A percentile compares a stretch with the other conserved stretches of the same genome.
Evolutionary conservation across 1,140 invertebrate species (phyloP).

Genomic region (Papilio dardanus): DNA sequence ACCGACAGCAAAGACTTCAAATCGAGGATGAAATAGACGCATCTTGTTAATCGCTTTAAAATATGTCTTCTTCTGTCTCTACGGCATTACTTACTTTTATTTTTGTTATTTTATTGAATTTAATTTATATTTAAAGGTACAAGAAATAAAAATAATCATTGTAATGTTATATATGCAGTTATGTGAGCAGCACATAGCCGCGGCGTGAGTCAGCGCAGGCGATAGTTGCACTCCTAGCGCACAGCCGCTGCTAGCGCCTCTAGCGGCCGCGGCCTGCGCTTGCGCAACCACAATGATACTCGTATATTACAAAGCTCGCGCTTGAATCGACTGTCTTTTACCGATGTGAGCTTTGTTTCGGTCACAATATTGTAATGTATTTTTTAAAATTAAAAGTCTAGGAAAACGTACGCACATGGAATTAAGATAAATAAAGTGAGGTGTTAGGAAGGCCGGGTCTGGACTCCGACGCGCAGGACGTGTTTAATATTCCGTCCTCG

Average conservation of each 20-base stretch:
- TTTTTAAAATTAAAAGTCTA: no score
- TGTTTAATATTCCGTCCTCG: not conserved
- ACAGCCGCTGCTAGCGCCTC: not conserved
- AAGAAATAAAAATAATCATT: not conserved
- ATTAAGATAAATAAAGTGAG: not conserved
- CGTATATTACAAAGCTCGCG: not conserved
- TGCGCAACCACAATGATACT: not conserved
- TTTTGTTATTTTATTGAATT: not conserved
- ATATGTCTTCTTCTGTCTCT: not conserved
- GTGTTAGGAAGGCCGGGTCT: not conserved
- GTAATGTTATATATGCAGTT: not conserved
- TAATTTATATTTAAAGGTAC: not conserved
- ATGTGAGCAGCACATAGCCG: conserved; percentile 2
- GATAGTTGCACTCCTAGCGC: conserved; percentile 4
- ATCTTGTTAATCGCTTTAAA: not conserved
- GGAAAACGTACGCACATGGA: no score
- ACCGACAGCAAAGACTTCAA: not conserved
- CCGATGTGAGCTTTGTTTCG: not conserved
- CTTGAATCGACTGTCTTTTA: not conserved
- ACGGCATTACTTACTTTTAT: no score
- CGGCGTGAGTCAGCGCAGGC: conserved; percentile 2
- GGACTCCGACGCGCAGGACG: not conserved
- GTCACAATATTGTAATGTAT: not conserved
- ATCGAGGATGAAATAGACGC: not conserved
- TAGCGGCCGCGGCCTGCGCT: not conserved